Base-by-base conservation (phyloP, 2,797 vertebrate genomes). In the Thunnus albacares region DNA sequence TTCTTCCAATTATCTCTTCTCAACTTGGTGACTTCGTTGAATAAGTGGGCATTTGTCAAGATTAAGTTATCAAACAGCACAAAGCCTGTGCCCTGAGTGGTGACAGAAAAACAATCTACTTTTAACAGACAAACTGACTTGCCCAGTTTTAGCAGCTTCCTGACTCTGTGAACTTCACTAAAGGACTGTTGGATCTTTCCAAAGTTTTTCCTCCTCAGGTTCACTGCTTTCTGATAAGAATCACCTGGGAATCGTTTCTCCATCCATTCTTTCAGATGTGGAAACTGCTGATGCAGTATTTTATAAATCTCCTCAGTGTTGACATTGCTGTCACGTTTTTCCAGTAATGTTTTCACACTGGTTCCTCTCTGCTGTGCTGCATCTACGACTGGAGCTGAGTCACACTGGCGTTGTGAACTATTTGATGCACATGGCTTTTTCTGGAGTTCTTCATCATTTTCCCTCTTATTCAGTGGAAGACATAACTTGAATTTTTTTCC, bases 71-170 rank as follows among this genome's bases (percentile, higher is more conserved):
- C 81, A 47, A 77, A 57, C 18, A 89, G 28, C 22, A 90, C 71
- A 1, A 90, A 90, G 8, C 83, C 89, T 3, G 87, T 79, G 18
- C 87, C 89, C 4, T n/a, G n/a, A n/a, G n/a, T n/a, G n/a, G n/a
- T n/a, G n/a, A 1, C 0, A n/a, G 0, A 0, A 33, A n/a, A 5
- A 53, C 24, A 0, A 0, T 0, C 0, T 38, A 82, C 1, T 26
- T 26, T 0, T 5, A 90, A 0, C 41, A 77, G 79, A 26, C 87
- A 89, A 7, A 90, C 77, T 0, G 85, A 87, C 5, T 82, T 0
- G 0, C 81, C 43, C 41, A 66, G 60, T 20, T 47, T 0, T 0
- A 82, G 3, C 52, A 90, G 53, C 22, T 10, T 1, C 11, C 0
- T 26, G 28, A 87, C 1, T 77, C 49, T n/a, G 73, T 75, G 17